These are phyloP conservation scores for Diplazon laetatorius DNA, from an alignment of 2,888 invertebrate species.

Conservation along the genomic window DNA sequence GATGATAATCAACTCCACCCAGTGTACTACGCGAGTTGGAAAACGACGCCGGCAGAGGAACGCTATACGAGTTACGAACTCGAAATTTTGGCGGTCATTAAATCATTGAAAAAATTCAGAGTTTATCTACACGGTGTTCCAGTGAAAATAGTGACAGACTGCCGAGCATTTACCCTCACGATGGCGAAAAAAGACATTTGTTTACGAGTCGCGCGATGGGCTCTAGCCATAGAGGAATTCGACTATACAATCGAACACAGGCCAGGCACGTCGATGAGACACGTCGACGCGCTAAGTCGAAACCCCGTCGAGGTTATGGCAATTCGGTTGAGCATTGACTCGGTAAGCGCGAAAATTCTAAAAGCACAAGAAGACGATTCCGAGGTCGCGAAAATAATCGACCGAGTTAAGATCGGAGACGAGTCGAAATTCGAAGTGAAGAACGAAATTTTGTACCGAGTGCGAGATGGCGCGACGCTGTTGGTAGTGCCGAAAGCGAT, in stretches of 20 bases:
- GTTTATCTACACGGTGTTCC: constrained; percentile 15
- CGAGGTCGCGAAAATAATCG: constrained; percentile 6
- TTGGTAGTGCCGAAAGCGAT: constrained; percentile 46
- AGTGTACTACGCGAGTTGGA: constrained; percentile 23
- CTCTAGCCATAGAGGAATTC: constrained; percentile 31
- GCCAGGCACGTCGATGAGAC: constrained; percentile 32
- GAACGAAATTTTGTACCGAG: constrained; percentile 45
- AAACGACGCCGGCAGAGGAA: constrained; percentile 23
- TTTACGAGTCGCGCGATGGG: constrained; percentile 30
- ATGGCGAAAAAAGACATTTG: constrained; percentile 41
- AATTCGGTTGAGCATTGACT: constrained; percentile 1
- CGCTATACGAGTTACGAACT: constrained; percentile 27
- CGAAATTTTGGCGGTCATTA: constrained; percentile 13
- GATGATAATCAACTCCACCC: constrained; percentile 20
- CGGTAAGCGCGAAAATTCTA: constrained; percentile 9
- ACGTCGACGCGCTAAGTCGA: constrained; percentile 53
- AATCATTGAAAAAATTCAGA: constrained; percentile 29
- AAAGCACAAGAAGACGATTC: constrained; percentile 35
- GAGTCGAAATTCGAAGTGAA: background rate
- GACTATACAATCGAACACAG: constrained; percentile 42
- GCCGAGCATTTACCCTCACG: constrained; percentile 22
- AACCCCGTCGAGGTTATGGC: constrained; percentile 8
- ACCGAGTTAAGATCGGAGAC: background rate
- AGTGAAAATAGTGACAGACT: constrained; percentile 44
- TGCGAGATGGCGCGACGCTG: constrained; percentile 20